phyloP scores from a whole-genome alignment of 2,888 invertebrate species.

The Drosophila helvetica region DNA sequence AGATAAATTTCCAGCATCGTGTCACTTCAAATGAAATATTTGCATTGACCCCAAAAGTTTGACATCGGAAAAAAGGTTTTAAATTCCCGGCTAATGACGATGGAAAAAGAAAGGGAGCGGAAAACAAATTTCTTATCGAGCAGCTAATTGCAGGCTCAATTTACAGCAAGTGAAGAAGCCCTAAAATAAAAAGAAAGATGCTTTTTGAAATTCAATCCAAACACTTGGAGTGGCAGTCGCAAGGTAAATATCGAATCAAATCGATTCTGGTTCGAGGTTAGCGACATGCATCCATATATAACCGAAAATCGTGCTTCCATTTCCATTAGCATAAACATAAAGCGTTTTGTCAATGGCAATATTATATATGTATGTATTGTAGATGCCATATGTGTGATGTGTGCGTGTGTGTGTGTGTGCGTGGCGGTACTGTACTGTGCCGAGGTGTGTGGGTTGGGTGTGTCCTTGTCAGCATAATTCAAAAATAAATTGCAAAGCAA shows the following conservation, averaged over 20 bases:
- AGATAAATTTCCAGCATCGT: slow-evolving; percentile 58
- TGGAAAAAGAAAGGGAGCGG: slow-evolving; percentile 11
- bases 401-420: neutral
- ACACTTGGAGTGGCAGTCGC: slow-evolving; percentile 22
- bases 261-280: slow-evolving; percentile 2
- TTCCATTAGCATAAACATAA: slow-evolving; percentile 59
- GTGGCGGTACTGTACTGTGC: neutral
- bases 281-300: neutral
- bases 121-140: slow-evolving; percentile 18
- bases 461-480: slow-evolving; percentile 49
- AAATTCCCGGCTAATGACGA: slow-evolving; percentile 47
- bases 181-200: slow-evolving; percentile 6
- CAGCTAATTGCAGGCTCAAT: slow-evolving; percentile 49
- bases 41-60: slow-evolving; percentile 43
- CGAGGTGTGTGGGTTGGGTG: neutral
- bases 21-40: slow-evolving; percentile 67
- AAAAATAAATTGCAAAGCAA: slow-evolving; percentile 73
- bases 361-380: slow-evolving; percentile 40
- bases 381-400: slow-evolving; percentile 6
- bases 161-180: slow-evolving; percentile 30
- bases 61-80: slow-evolving; percentile 47
- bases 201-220: slow-evolving; percentile 62
- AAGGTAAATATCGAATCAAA: slow-evolving; percentile 27
- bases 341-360: slow-evolving; percentile 54
- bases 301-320: neutral